Evolutionary conservation across 2,797 vertebrate species (phyloP).

Genomic region (Tamandua tetradactyla): DNA sequence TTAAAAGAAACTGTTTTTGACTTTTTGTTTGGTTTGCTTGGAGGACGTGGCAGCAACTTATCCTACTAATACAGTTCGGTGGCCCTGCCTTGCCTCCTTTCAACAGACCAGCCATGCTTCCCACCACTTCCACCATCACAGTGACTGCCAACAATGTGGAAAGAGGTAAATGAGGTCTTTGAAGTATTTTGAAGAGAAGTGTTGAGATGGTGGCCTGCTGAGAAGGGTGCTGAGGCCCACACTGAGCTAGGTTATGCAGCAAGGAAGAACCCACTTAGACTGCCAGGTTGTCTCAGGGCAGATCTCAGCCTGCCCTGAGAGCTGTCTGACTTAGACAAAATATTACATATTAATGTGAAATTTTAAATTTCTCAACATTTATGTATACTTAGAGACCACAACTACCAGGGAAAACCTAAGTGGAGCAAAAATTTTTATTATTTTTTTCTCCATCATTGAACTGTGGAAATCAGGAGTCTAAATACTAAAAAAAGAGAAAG

Average conservation of each 20-base stretch:
- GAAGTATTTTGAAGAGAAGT: background rate
- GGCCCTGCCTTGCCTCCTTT: accelerated
- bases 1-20: background rate
- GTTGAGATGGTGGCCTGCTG: background rate
- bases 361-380: background rate
- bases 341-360: background rate
- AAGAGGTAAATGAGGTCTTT: background rate
- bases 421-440: background rate
- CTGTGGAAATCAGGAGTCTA: background rate
- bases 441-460: background rate
- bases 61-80: accelerated
- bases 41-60: background rate
- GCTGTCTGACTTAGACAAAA: background rate
- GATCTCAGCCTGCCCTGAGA: background rate
- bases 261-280: background rate
- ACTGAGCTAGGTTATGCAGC: background rate
- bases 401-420: background rate
- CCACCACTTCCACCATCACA: background rate
- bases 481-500: background rate
- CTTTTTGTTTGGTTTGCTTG: background rate
- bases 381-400: background rate
- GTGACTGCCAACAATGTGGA: background rate
- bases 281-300: accelerated
- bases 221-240: too few relatives aligned
- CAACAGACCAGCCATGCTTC: too few relatives aligned